These are phyloP conservation scores for Tortrix viridana DNA, from an alignment of 2,888 invertebrate species.

Conservation along the genomic window DNA sequence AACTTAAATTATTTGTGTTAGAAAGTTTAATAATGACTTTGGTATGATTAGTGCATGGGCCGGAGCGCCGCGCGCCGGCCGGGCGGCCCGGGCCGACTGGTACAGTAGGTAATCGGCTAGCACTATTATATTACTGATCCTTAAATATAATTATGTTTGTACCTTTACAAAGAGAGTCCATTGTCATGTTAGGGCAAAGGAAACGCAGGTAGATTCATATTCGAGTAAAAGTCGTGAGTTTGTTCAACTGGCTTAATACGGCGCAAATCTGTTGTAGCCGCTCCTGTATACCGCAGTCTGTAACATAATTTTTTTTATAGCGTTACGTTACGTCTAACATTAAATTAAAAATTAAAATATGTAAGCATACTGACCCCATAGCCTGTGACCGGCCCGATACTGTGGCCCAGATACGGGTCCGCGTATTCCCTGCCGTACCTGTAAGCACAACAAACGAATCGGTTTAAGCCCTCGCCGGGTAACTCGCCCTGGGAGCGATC, in stretches of 20 bases:
- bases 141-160: slow-evolving; percentile 78
- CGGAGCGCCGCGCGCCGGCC: slow-evolving; percentile 35
- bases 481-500: no score
- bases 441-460: slow-evolving; percentile 33
- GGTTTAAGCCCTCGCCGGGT: no score
- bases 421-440: slow-evolving; percentile 96
- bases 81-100: slow-evolving; percentile 68
- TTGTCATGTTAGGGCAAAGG: slow-evolving; percentile 80
- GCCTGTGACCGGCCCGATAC: slow-evolving; percentile 98
- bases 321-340: no score
- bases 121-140: slow-evolving; percentile 76
- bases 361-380: slow-evolving; percentile 91
- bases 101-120: slow-evolving; percentile 74
- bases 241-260: slow-evolving; percentile 88
- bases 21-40: slow-evolving; percentile 78
- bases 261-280: slow-evolving; percentile 97
- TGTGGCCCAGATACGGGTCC: slow-evolving; percentile 97
- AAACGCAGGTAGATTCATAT: slow-evolving; percentile 73
- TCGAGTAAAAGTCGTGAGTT: slow-evolving; percentile 72
- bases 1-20: slow-evolving; percentile 77
- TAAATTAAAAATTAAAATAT: neutral
- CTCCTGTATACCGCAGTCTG: slow-evolving; percentile 97
- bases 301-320: no score
- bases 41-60: slow-evolving; percentile 63
- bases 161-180: slow-evolving; percentile 84